phyloP scores from a whole-genome alignment of 2,113 vertebrate genomes.

The Aegotheles bennettii region DNA sequence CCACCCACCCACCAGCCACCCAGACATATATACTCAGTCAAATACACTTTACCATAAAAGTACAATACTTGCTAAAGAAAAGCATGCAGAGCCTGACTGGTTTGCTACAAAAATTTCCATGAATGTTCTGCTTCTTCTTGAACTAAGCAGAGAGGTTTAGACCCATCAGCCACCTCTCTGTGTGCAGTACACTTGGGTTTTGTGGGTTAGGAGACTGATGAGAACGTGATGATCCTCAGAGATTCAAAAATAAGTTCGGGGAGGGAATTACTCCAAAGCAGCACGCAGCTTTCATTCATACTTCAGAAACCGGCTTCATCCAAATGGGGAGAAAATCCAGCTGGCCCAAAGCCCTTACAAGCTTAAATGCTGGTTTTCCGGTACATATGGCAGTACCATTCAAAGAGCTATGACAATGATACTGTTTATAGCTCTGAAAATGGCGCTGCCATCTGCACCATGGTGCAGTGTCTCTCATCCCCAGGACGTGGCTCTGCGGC shows the following conservation, averaged over 20 bases:
- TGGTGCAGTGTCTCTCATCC: background rate
- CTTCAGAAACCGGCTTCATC: conserved; percentile 3
- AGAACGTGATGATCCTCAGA: background rate
- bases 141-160: background rate
- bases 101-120: background rate
- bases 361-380: conserved; percentile 65
- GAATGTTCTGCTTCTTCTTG: background rate
- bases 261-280: background rate
- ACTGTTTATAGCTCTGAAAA: conserved; percentile 91
- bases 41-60: background rate
- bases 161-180: background rate
- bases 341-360: conserved; percentile 15
- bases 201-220: background rate
- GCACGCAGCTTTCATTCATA: background rate
- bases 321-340: background rate
- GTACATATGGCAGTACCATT: conserved; percentile 91
- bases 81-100: background rate
- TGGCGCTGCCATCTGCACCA: conserved; percentile 89
- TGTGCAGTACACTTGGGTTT: background rate
- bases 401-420: conserved; percentile 90
- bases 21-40: background rate
- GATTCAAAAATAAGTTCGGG: background rate
- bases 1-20: background rate
- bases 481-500: background rate
- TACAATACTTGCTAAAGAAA: background rate